phyloP scores from a whole-genome alignment of 2,113 vertebrate genomes.

The Prietella phreatophila region DNA sequence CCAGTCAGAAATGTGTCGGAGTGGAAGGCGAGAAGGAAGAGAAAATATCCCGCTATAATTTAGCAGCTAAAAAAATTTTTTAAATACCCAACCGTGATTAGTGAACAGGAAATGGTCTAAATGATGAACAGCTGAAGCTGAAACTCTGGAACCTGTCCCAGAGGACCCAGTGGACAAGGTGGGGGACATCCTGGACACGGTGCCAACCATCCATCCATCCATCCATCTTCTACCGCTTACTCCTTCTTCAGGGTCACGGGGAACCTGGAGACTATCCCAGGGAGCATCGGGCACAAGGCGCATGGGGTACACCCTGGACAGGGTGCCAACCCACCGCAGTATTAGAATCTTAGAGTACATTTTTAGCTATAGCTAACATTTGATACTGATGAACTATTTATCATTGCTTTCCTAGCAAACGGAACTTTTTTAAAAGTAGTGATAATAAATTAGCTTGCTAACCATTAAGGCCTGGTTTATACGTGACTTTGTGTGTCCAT shows the following conservation, averaged over 20 bases:
- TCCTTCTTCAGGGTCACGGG: no score
- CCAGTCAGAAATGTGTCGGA: constrained; percentile 52
- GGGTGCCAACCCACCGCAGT: no score
- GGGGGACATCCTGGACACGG: no score
- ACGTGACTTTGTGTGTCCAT: no score
- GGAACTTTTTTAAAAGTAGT: not conserved
- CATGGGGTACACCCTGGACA: no score
- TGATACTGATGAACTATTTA: not conserved
- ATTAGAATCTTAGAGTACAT: not conserved
- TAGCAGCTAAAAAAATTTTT: not conserved
- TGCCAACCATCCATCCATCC: no score
- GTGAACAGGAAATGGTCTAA: not conserved
- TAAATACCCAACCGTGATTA: not conserved
- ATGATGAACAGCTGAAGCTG: not conserved
- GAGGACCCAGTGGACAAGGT: no score
- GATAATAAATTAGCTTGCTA: not conserved
- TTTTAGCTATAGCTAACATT: not conserved
- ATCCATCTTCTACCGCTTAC: no score
- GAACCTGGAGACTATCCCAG: no score
- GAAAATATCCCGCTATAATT: not conserved
- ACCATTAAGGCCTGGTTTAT: not conserved
- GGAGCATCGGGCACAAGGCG: no score
- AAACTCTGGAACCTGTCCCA: no score
- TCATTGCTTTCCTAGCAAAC: not conserved
- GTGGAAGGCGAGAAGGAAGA: not conserved